These are phyloP conservation scores for Corella eumyota DNA, from an alignment of 23 tunicate genomes.

Conservation along the genomic window DNA sequence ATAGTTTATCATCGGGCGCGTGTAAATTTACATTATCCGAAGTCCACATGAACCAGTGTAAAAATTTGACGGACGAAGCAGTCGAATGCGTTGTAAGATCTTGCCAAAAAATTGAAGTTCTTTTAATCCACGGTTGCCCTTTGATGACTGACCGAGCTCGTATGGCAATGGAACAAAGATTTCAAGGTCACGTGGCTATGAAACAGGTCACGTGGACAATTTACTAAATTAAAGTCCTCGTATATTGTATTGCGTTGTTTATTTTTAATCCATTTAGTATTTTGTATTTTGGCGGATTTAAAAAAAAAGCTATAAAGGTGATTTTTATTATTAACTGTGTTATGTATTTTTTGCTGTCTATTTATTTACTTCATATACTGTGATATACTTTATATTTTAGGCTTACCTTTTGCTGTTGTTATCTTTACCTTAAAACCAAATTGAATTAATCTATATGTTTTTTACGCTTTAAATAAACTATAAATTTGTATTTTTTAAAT, in stretches of 20 bases:
- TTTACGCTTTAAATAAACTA: too few species aligned
- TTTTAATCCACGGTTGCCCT: constrained; percentile 64
- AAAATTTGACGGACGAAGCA: constrained; percentile 37
- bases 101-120: constrained; percentile 30
- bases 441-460: too few species aligned
- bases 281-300: too few species aligned
- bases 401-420: too few species aligned
- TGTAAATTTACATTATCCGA: constrained; percentile 18
- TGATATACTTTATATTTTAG: too few species aligned
- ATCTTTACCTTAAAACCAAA: too few species aligned
- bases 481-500: too few species aligned
- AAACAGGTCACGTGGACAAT: constrained; percentile 75
- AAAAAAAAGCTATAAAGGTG: too few species aligned
- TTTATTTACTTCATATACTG: too few species aligned
- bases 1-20: constrained; percentile 17
- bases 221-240: constrained; percentile 13
- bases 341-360: too few species aligned
- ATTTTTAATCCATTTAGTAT: too few species aligned
- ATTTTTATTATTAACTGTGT: too few species aligned
- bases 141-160: constrained; percentile 34
- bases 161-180: constrained; percentile 5
- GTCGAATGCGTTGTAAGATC: constrained; percentile 17
- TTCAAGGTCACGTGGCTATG: constrained; percentile 1
- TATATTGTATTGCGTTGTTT: background rate
- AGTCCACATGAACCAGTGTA: constrained; percentile 53